phyloP scores from a whole-genome alignment of 2,888 invertebrate genomes.

The Agrochola lota region DNA sequence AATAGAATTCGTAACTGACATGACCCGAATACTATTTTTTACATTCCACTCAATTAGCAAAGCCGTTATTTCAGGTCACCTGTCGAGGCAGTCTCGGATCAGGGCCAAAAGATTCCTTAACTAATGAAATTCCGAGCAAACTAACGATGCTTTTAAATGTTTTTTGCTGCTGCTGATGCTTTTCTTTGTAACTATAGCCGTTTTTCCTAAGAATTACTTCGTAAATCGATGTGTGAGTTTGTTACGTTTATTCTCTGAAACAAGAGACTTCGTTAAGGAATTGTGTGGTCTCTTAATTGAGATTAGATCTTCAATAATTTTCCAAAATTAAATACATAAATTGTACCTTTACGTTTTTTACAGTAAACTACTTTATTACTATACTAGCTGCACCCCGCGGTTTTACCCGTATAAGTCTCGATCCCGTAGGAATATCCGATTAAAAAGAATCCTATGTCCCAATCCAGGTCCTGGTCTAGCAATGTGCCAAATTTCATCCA shows the following conservation, averaged over 20 bases:
- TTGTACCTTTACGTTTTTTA: not conserved
- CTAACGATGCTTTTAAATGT: slow-evolving; percentile 27
- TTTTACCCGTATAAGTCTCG: no score
- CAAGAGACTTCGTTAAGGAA: not conserved
- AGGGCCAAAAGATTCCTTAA: slow-evolving; percentile 41
- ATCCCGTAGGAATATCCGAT: no score
- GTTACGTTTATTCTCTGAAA: not conserved
- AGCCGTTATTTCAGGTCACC: slow-evolving; percentile 43
- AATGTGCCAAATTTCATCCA: no score
- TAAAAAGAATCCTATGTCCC: no score
- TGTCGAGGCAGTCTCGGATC: slow-evolving; percentile 44
- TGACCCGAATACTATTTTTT: slow-evolving; percentile 43
- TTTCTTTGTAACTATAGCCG: not conserved
- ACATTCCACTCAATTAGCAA: slow-evolving; percentile 34
- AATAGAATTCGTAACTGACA: slow-evolving; percentile 8
- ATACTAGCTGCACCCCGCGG: no score
- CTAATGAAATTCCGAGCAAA: slow-evolving; percentile 34
- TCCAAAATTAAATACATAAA: not conserved
- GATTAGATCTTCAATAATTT: not conserved
- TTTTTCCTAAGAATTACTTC: not conserved
- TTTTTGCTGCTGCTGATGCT: no score
- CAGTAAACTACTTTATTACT: not conserved
- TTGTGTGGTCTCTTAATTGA: not conserved
- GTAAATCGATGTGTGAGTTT: not conserved
- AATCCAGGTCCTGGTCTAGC: no score